Base-by-base conservation (phyloP, 53 echinoderm and acorn worm genomes). In the Patiria pectinifera region DNA sequence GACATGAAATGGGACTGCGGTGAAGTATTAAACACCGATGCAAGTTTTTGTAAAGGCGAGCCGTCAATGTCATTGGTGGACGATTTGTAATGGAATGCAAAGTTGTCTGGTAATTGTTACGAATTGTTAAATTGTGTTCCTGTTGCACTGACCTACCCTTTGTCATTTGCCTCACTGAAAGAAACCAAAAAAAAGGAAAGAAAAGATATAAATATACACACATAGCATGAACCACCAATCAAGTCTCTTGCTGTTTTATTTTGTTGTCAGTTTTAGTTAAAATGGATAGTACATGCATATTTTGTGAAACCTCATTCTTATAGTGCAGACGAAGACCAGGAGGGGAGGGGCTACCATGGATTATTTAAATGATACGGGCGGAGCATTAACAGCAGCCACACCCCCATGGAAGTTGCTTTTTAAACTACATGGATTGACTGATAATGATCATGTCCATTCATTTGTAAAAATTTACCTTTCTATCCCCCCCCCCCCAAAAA, bases 211-310 rank as follows among this genome's bases (percentile, higher is more conserved):
- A 82, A 82, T 22, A 58, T 13, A 80, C 2, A 11, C 45, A 80
- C 82, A 82, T 22, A 82, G 82, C 49, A 82, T 82, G 82, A 82
- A 82, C 82, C 82, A 82, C 82, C 45, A 82, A 10, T 18, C 14
- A 11, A 1, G 79, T 78, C 16, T 45, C 14, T 78, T 15, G 14
- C 14, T 16, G 4, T 45, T 78, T 78, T 45, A 45, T 46, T 45
- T 76, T 45, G 24, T 21, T 74, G n/a, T 74, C 74, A 4, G 74
- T 23, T 21, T 23, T 0, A 74, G 18, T 74, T 53, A 53, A 78
- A 74, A 3, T 74, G 23, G 3, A 24, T 74, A 22, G 2, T 74
- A 23, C 74, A 74, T 10, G 2, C 13, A 69, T 69, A 4, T 69
- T 69, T 18, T 69, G 16, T 69, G 69, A 11, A 0, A 35, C 35